Conservation (phyloP, 2,113 vertebrate species). For the Cichladusa arquata region DNA sequence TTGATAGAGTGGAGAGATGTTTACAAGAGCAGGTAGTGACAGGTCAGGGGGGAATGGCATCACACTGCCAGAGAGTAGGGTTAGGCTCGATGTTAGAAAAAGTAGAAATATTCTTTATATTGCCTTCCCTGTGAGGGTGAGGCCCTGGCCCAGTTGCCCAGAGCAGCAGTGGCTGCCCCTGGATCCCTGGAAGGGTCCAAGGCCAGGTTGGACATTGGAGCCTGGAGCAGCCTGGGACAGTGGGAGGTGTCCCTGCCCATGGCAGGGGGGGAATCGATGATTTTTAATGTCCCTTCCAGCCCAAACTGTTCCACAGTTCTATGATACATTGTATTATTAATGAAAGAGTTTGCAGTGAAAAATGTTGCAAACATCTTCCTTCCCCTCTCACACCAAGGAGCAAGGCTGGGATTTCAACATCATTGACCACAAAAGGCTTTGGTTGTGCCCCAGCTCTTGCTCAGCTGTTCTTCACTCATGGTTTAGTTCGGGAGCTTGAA, state of each 20-base stretch:
- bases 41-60: background rate
- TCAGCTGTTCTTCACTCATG: background rate
- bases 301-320: background rate
- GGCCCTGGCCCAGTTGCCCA: background rate
- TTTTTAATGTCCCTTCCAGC: background rate
- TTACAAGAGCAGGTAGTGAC: background rate
- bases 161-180: background rate
- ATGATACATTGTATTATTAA: background rate
- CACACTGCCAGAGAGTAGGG: background rate
- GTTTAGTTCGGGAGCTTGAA: background rate
- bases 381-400: background rate
- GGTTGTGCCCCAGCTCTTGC: background rate
- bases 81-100: background rate
- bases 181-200: background rate
- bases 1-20: background rate
- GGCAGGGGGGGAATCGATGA: background rate
- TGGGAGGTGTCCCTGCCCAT: background rate
- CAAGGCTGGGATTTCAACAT: background rate
- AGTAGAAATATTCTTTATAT: background rate
- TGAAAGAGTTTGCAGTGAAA: background rate
- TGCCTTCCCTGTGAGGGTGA: background rate
- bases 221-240: background rate
- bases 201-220: rapidly evolving
- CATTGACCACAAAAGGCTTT: background rate
- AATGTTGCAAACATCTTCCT: background rate